A percentile compares a stretch with the other conserved stretches of the same genome.
Evolutionary conservation across 2,797 vertebrate genomes (phyloP).

Genomic region (Lates japonicus): DNA sequence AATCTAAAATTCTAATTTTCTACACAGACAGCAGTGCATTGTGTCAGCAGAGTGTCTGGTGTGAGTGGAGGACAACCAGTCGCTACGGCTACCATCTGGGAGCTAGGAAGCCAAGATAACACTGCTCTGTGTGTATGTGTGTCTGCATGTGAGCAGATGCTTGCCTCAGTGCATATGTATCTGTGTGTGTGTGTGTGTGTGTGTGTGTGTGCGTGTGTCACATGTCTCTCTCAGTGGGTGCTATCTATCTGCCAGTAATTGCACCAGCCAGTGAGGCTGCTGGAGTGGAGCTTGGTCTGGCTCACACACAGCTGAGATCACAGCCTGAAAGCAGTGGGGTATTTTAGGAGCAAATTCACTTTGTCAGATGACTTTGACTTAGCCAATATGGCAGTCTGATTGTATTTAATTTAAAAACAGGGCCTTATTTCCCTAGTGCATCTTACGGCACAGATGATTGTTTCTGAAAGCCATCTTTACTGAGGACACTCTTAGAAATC

Average conservation of each 20-base stretch:
- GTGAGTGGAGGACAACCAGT: constrained; percentile 14
- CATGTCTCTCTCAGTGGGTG: constrained; percentile 19
- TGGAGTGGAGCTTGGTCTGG: constrained; percentile 21
- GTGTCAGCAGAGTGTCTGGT: constrained; percentile 33
- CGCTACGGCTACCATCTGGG: constrained; percentile 48
- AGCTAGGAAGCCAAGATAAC: constrained; percentile 26
- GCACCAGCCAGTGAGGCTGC: constrained; percentile 23
- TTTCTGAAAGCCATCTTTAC: constrained; percentile 5
- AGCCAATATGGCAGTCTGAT: constrained; percentile 8
- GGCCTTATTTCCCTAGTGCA: too few relatives aligned
- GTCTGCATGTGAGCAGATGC: constrained; percentile 15
- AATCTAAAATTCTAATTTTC: not conserved
- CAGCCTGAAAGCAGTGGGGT: constrained; percentile 12
- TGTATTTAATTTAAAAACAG: constrained; percentile 4
- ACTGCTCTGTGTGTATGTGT: constrained; percentile 1
- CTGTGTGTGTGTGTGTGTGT: constrained; percentile 2
- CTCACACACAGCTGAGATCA: constrained; percentile 7
- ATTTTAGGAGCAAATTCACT: constrained; percentile 30
- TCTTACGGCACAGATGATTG: not conserved
- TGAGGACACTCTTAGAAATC: not conserved
- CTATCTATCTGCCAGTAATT: constrained; percentile 35
- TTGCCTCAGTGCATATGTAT: not conserved
- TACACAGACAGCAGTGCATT: constrained; percentile 1
- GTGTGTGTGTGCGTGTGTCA: not conserved
- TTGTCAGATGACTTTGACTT: constrained; percentile 14